Evolutionary conservation across 2,797 vertebrate species (phyloP), one percentile per base, ranked within the genome.

Genomic region (Carcharodon carcharias): DNA sequence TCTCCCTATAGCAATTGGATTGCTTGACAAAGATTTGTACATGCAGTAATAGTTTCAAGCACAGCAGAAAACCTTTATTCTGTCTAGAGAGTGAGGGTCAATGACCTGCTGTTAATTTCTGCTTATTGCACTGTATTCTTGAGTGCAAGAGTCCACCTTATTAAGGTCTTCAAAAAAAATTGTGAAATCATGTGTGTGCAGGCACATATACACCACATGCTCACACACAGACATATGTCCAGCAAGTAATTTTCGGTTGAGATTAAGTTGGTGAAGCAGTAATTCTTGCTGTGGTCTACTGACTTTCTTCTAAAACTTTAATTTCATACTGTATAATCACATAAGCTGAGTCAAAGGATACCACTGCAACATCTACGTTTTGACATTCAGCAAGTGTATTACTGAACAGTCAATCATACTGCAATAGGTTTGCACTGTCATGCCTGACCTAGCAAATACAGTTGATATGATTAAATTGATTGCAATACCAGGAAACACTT

Each of bases 401-500:
- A n/a, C 89, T 92, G 56, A 92, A 92, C 89, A 92, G 56, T 63
- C 89, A 92, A 92, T 92, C 54, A 63, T n/a, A 61, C 35, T 63
- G 56, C 56, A 61, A 92, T 92, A 92, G 14, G 4, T 92, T 61
- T 92, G 54, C 89, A 92, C 56, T 92, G 61, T 16, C 89, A 92
- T n/a, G 89, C 89, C 31, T 92, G 89, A 92, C 56, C 31, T 61
- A 56, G 31, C 54, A 91, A 92, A 92, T 92, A 92, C 58, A 92
- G 58, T 63, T 58, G 56, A 63, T n/a, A 92, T 63, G 89, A 61
- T 92, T 92, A 63, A 92, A 63, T 92, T 35, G 16, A 56, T 92
- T 92, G n/a, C 16, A 92, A 58, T 92, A 56, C 87, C 87, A 92
- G 61, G 56, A 31, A 91, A 91, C 40, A 85, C 40, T 85, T 85